Base-by-base conservation (phyloP, 1,140 invertebrate genomes). In the Cardiocondyla obscurior region DNA sequence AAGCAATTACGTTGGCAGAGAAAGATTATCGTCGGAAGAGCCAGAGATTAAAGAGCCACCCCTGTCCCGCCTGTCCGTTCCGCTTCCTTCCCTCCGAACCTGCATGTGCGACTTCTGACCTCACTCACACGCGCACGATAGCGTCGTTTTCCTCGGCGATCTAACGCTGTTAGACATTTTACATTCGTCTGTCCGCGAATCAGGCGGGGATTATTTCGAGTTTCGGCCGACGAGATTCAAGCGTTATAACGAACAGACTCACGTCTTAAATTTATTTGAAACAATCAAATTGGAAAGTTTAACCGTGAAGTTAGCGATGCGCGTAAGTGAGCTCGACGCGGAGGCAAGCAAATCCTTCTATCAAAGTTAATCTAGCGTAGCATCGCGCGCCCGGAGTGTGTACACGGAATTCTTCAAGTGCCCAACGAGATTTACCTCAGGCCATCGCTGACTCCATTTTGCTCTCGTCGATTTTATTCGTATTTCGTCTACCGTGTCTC, bases 1-100 rank as follows among this genome's bases (percentile, higher is more conserved):
- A 79, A 82, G 73, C 87, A 88, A 88, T 88, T 87, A 85, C 76
- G 36, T 22, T 70, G 83, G 72, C 82, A 82, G 72, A 88, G 86
- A 87, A 88, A 84, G 76, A 88, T 86, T 84, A 84, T 84, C 69
- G 77, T 42, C 30, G 62, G 62, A 70, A 73, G 46, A 49, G 64
- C 22, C 25, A 46, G 76, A 84, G 86, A 88, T 88, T 88, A 82
- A 85, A 87, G 60, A 85, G 83, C 76, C 44, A 39, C 19, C 16
- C 46, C 14, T 44, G 39, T 49, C 39, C 60, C 51, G 46, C 14
- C 57, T 49, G 30, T 22, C 51, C 22, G 64, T 77, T 65, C 19
- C 22, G 28, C 28, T 49, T 25, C n/a, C 46, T 65, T 19, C 12
- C 12, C 58, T 12, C 7, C 36, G 12, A 51, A 51, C 60, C 28